Conservation (phyloP, 2,888 invertebrate genomes). For the Argynnis bischoffii region DNA sequence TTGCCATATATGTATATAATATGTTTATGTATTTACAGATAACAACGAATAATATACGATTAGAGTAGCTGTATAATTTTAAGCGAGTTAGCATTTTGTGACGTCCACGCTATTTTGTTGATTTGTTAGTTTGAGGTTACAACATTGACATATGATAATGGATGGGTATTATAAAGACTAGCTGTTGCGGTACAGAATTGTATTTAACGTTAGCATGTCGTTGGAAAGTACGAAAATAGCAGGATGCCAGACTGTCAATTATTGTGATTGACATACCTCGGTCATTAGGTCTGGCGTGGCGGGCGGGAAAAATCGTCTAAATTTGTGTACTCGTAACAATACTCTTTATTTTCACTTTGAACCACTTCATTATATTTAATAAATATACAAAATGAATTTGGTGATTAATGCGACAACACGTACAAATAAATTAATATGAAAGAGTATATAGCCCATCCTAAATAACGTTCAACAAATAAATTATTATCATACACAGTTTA, state of each 20-base stretch:
- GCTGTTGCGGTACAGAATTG: constrained; percentile 37
- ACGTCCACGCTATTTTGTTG: constrained; percentile 72
- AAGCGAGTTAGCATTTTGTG: constrained; percentile 53
- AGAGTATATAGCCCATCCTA: background rate
- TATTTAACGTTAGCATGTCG: constrained; percentile 39
- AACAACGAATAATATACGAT: constrained; percentile 12
- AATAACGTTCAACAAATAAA: background rate
- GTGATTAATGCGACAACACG: too few relatives aligned
- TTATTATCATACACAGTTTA: background rate
- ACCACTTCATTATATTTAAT: background rate
- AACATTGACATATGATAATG: constrained; percentile 67
- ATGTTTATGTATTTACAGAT: constrained; percentile 21
- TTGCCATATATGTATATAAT: constrained; percentile 40
- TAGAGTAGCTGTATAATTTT: constrained; percentile 28
- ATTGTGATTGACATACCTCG: constrained; percentile 76
- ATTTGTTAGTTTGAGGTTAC: constrained; percentile 76
- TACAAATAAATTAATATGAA: background rate
- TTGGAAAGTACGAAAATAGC: constrained; percentile 53
- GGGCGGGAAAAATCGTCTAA: constrained; percentile 43
- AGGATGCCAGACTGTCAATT: constrained; percentile 71
- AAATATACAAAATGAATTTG: too few relatives aligned
- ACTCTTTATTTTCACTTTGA: background rate
- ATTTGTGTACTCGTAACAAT: constrained; percentile 31
- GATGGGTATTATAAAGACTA: constrained; percentile 12
- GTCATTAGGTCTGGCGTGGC: constrained; percentile 63